Conservation (phyloP, 2,113 vertebrate genomes). For the Camarhynchus parvulus region DNA sequence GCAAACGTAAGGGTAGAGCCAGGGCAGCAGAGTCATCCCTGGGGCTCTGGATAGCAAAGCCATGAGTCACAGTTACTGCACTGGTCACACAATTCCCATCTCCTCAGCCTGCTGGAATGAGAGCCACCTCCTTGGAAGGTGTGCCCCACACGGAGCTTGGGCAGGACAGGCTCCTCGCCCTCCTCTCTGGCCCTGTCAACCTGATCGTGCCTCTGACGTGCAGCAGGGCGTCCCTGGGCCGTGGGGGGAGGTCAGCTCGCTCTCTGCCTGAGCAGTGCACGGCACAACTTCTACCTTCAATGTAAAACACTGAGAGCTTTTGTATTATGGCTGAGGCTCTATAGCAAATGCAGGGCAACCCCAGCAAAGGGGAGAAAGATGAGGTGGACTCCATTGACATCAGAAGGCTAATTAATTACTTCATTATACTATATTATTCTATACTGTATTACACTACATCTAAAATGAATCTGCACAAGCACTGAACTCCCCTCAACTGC, state of each 20-base stretch:
- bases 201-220: not conserved
- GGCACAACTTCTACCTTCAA: not conserved
- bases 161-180: not conserved
- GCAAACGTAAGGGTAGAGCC: not conserved
- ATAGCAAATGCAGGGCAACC: too few species aligned
- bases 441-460: too few species aligned
- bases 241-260: accelerated
- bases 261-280: accelerated
- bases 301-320: accelerated
- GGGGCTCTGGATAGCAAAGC: not conserved
- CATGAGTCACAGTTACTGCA: not conserved
- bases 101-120: not conserved
- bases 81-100: not conserved
- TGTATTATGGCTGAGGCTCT: not conserved
- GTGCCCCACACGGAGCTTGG: not conserved
- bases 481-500: too few species aligned
- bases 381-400: too few species aligned
- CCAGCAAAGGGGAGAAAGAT: too few species aligned
- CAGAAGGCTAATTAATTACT: too few species aligned
- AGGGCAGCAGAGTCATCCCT: not conserved
- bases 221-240: not conserved
- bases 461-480: too few species aligned
- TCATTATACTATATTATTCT: too few species aligned
- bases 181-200: not conserved
- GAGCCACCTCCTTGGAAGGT: not conserved